These are phyloP conservation scores for Synodontis membranacea DNA, from an alignment of 2,113 vertebrate species.

Conservation along the genomic window DNA sequence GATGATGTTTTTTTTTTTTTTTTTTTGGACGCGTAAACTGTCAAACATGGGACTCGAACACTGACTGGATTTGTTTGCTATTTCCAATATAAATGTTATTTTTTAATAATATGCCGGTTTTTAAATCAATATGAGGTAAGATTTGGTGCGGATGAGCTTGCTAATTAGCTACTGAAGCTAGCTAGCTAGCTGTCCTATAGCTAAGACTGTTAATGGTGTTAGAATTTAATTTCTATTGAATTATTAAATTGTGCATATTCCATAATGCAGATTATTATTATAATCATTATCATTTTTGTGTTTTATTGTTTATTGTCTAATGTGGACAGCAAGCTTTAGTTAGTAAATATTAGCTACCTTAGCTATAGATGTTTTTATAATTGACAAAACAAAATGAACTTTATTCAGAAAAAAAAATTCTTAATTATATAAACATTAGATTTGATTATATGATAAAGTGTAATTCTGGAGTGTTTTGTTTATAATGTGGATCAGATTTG, in stretches of 20 bases:
- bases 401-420: background rate
- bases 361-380: background rate
- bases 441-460: background rate
- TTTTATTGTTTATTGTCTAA: background rate
- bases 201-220: background rate
- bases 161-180: background rate
- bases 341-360: background rate
- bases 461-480: background rate
- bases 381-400: background rate
- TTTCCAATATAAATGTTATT: background rate
- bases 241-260: background rate
- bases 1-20: background rate
- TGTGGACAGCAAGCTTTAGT: background rate
- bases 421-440: background rate
- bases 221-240: background rate
- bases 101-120: slow-evolving; percentile 2
- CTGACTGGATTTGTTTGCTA: background rate
- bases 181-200: slow-evolving; percentile 27
- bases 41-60: background rate
- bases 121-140: slow-evolving; percentile 60
- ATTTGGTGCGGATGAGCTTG: background rate
- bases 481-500: background rate
- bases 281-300: background rate
- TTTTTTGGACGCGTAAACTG: background rate
- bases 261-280: no score